A percentile compares a stretch with the other conserved stretches of the same genome.
phyloP scores from a whole-genome alignment of 2,113 vertebrate species.

The Megaceryle maxima region DNA sequence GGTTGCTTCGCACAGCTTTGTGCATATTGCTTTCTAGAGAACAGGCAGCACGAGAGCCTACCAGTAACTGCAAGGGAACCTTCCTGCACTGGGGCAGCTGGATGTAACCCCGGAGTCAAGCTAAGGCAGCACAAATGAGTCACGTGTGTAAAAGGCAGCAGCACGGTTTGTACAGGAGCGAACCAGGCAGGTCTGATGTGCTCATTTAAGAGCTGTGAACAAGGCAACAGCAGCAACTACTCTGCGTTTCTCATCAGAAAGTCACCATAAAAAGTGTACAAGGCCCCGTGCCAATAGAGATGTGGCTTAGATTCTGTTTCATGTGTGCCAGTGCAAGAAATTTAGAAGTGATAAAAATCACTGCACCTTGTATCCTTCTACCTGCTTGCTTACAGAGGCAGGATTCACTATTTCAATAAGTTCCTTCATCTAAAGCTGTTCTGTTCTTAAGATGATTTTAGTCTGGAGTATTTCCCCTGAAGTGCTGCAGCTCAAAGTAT shows the following conservation, averaged over 20 bases:
- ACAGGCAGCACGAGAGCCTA: neutral
- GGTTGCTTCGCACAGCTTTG: neutral
- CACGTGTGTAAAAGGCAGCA: neutral
- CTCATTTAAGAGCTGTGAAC: neutral
- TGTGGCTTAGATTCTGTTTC: neutral
- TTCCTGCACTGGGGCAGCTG: neutral
- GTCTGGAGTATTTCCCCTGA: neutral
- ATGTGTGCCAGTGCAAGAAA: neutral
- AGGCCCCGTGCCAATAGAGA: neutral
- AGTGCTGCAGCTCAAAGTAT: neutral
- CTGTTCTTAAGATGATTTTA: neutral
- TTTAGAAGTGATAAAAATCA: neutral
- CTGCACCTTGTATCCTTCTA: neutral
- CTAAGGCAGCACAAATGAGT: accelerated
- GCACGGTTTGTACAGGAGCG: accelerated
- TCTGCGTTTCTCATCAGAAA: neutral
- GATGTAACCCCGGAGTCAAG: neutral
- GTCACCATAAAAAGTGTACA: accelerated
- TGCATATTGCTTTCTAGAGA: neutral
- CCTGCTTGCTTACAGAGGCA: neutral
- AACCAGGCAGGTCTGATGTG: neutral
- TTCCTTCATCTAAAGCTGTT: neutral
- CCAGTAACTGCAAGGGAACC: neutral
- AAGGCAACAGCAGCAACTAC: neutral
- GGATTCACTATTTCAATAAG: neutral